Evolutionary conservation across 2,113 vertebrate species (phyloP), one percentile per base, ranked within the genome.

Genomic region (Athene noctua): DNA sequence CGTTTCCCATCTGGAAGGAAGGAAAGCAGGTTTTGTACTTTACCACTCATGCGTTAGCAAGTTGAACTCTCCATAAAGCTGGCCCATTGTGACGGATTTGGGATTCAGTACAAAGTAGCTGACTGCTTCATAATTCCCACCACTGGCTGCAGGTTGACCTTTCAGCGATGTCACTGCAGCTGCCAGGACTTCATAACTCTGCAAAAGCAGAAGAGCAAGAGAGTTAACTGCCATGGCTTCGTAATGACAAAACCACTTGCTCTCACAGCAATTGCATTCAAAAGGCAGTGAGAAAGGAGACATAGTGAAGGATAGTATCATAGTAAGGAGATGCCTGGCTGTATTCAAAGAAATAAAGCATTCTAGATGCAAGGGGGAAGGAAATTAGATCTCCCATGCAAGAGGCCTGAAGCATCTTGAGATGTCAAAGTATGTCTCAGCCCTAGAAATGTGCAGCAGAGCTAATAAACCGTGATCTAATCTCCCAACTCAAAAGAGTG

Each of bases 71-170:
- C 99, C 99, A 5, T 99, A 99, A 46, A 99, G 98, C 97, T 99
- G 99, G 27, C 99, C 99, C 99, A 99, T 99, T 17, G 99, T 99
- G 97, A 99, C 98, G 84, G 99, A 99, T 97, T 99, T 99, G 85
- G 99, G 99, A 97, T 99, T 99, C 96, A 99, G 98, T 47, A 99
- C 97, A 27, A 97, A 98, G 68, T 97, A 99, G 27, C 89, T 97
- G 94, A 99, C 99, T 3, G 97, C 97, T 95, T 99, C 98, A 1
- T 99, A 99, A 88, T 97, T 96, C 26, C 98, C 99, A 10, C 99
- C 99, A 4, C 98, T 99, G 92, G 99, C 98, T 74, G 99, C 99
- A 5, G 98, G 98, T 92, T 99, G 98, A 75, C 99, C 99, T 97
- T 98, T 98, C 86, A 99, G 97, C 15, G 97, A 98, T 0, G 99